phyloP scores from a whole-genome alignment of 2,888 invertebrate genomes.

The Catonia carolina region DNA sequence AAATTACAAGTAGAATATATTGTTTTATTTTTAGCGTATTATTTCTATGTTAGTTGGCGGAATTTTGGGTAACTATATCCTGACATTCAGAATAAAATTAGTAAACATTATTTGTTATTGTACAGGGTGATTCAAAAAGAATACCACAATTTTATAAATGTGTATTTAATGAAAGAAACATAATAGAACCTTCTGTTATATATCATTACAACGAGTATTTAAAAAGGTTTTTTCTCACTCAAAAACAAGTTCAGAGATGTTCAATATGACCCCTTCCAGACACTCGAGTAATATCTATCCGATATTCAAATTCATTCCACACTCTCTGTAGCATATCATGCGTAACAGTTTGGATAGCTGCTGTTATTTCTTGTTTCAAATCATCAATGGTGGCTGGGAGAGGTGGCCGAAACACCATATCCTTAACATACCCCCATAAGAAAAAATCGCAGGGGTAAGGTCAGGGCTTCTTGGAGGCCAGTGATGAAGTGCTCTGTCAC shows the following conservation, averaged over 20 bases:
- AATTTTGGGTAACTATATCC: too few species aligned
- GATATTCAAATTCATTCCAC: constrained; percentile 15
- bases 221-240: constrained; percentile 2
- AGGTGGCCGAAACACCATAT: constrained; percentile 14
- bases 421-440: constrained; percentile 15
- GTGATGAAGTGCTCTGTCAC: constrained; percentile 14
- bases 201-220: constrained; percentile 1
- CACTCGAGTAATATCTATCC: constrained; percentile 16
- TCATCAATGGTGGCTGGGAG: constrained; percentile 11
- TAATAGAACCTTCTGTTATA: constrained; percentile 7
- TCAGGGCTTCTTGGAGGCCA: constrained; percentile 19
- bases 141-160: constrained; percentile 15
- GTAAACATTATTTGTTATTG: too few species aligned
- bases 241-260: constrained; percentile 13
- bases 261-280: constrained; percentile 11
- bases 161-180: constrained; percentile 15
- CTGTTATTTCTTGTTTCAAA: constrained; percentile 12
- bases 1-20: too few species aligned
- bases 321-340: constrained; percentile 17
- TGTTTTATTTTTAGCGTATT: too few species aligned
- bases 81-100: too few species aligned
- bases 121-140: constrained; percentile 16
- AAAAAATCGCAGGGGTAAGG: constrained; percentile 11
- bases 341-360: constrained; percentile 15
- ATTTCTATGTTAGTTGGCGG: too few species aligned